These are phyloP conservation scores for Torymus auratus DNA, from an alignment of 2,888 invertebrate species.

Conservation along the genomic window DNA sequence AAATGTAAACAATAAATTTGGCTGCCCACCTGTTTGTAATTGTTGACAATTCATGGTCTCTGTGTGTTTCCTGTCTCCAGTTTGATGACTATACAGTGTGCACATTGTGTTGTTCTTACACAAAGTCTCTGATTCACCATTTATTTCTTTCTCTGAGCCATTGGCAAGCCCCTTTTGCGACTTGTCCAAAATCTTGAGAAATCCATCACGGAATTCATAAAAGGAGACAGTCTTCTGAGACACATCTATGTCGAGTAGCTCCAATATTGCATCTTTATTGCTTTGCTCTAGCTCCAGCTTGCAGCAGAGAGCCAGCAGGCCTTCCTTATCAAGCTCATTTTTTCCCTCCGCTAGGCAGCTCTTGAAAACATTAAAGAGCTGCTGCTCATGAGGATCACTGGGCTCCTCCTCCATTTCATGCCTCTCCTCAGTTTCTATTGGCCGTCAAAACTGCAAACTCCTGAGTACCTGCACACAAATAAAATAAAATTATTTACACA, in stretches of 20 bases:
- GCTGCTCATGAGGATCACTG: constrained; percentile 87
- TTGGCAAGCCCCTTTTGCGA: constrained; percentile 62
- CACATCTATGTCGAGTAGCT: constrained; percentile 78
- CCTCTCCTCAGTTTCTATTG: constrained; percentile 54
- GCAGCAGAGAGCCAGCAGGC: constrained; percentile 84
- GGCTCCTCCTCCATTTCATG: constrained; percentile 73
- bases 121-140: constrained; percentile 46
- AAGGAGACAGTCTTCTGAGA: constrained; percentile 81
- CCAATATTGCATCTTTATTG: constrained; percentile 81
- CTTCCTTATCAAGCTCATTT: constrained; percentile 83
- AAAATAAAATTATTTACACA: background rate
- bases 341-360: constrained; percentile 85
- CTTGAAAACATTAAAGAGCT: constrained; percentile 88
- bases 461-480: constrained; percentile 29
- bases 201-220: constrained; percentile 86
- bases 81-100: constrained; percentile 34
- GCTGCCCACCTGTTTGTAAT: constrained; percentile 51
- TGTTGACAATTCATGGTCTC: constrained; percentile 50
- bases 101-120: constrained; percentile 40
- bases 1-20: constrained; percentile 35
- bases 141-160: constrained; percentile 52
- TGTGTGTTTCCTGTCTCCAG: constrained; percentile 30
- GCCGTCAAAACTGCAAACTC: constrained; percentile 49
- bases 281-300: constrained; percentile 88
- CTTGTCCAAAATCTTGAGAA: constrained; percentile 84